Conservation (phyloP, 2,888 invertebrate genomes). For the Parnassius glacialis region DNA sequence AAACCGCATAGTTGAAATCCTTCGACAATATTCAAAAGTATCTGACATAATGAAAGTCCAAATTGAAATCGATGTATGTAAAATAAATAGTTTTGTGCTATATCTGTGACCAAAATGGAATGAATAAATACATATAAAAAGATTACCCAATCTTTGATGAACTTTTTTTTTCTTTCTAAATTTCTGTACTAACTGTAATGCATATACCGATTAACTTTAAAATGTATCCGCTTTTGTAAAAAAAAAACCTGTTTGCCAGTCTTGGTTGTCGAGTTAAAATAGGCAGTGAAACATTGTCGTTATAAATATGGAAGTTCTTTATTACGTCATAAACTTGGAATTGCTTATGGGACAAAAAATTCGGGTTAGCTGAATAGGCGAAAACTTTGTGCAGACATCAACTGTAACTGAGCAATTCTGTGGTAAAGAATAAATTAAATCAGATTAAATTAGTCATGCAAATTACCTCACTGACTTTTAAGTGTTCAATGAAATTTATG, state of each 20-base stretch:
- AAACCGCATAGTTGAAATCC: too few species aligned
- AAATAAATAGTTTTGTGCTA: too few species aligned
- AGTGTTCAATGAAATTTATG: too few species aligned
- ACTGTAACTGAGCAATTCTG: conserved; percentile 8
- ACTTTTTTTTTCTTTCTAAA: too few species aligned
- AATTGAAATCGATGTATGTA: too few species aligned
- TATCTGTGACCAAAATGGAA: too few species aligned
- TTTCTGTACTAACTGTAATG: too few species aligned
- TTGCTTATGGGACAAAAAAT: conserved; percentile 38
- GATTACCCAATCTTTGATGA: too few species aligned
- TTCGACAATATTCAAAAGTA: too few species aligned
- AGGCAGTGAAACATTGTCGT: conserved; percentile 24
- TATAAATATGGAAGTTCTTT: conserved; percentile 29
- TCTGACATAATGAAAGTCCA: too few species aligned
- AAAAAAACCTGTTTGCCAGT: conserved; percentile 2
- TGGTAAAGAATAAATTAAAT: conserved; percentile 11
- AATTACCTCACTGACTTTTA: too few species aligned
- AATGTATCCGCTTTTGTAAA: conserved; percentile 16
- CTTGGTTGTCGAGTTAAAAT: conserved; percentile 17
- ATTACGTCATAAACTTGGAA: conserved; percentile 37
- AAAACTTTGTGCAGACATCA: conserved; percentile 31
- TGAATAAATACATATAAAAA: too few species aligned
- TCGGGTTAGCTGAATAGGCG: conserved; percentile 36
- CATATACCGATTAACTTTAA: conserved; percentile 15
- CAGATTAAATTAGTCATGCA: not conserved